Evolutionary conservation across 2,113 vertebrate species (phyloP).

Genomic region (Hyla sarda): DNA sequence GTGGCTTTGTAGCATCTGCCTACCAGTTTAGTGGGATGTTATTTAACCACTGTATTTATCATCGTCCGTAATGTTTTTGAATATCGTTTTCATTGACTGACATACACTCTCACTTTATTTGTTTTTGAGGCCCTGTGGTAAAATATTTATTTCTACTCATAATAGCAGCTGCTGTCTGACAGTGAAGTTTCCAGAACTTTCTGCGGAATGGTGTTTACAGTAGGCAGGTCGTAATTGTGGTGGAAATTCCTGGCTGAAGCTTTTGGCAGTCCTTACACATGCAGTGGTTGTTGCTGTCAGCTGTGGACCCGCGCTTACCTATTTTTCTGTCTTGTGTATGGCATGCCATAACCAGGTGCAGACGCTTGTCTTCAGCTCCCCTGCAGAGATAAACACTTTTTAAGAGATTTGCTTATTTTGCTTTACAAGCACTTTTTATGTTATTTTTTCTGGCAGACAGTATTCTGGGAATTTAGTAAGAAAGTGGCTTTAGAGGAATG

Average conservation of each 20-base stretch:
- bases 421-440: constrained; percentile 33
- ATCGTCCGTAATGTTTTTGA: no score
- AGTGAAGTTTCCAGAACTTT: not conserved
- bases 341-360: constrained; percentile 10
- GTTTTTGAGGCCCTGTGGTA: not conserved
- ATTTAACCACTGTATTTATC: no score
- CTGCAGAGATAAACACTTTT: constrained; percentile 45
- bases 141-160: not conserved
- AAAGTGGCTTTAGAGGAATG: not conserved
- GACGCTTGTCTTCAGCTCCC: not conserved
- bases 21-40: no score
- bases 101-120: not conserved
- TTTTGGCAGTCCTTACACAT: not conserved
- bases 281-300: not conserved
- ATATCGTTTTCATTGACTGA: no score
- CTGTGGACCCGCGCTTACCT: not conserved
- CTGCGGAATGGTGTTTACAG: constrained; percentile 10
- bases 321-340: no score
- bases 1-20: no score
- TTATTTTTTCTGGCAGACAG: constrained; percentile 2
- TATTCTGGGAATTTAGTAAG: not conserved
- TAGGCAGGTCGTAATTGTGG: not conserved
- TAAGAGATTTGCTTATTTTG: constrained; percentile 23
- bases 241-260: constrained; percentile 13
- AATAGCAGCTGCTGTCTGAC: constrained; percentile 8